Percentiles rank a stretch among this genome's conserved stretches.
Evolutionary conservation across 2,888 invertebrate genomes (phyloP).

Genomic region (Gasteruption jaculator): DNA sequence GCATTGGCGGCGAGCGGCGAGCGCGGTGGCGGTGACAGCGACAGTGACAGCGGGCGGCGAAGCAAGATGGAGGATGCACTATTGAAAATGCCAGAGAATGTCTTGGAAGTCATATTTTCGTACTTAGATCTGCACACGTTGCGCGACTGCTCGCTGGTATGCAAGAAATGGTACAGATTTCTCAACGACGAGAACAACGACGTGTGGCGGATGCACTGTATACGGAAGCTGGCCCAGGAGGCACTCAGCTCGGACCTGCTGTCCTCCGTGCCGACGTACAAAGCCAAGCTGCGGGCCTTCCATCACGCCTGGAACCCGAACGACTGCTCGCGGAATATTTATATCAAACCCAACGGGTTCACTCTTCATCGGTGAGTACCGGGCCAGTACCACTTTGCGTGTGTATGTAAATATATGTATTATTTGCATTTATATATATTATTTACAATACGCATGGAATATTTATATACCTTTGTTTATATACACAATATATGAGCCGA

Average conservation of each 20-base stretch:
- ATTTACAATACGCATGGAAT: no score
- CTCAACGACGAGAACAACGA: conserved; percentile 88
- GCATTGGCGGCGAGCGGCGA: no score
- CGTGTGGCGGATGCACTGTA: conserved; percentile 89
- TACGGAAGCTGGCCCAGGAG: conserved; percentile 80
- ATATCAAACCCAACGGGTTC: conserved; percentile 94
- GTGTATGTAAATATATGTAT: no score
- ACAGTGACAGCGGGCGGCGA: no score
- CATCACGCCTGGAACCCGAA: conserved; percentile 96
- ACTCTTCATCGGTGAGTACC: conserved; percentile 76
- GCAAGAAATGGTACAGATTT: conserved; percentile 88
- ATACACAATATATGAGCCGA: no score
- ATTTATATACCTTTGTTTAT: no score
- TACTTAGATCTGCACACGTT: conserved; percentile 84
- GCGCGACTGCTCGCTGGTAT: conserved; percentile 84
- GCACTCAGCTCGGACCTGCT: conserved; percentile 87
- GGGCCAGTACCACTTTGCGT: no score
- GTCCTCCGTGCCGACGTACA: conserved; percentile 82
- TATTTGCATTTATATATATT: no score
- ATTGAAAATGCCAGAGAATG: conserved; percentile 69
- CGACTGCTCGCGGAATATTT: conserved; percentile 96
- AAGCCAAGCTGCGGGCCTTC: conserved; percentile 89
- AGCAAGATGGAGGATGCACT: conserved; percentile 61
- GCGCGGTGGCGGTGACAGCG: no score
- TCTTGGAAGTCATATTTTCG: conserved; percentile 87